phyloP scores from a whole-genome alignment of 2,797 vertebrate species.

The Alauda arvensis region DNA sequence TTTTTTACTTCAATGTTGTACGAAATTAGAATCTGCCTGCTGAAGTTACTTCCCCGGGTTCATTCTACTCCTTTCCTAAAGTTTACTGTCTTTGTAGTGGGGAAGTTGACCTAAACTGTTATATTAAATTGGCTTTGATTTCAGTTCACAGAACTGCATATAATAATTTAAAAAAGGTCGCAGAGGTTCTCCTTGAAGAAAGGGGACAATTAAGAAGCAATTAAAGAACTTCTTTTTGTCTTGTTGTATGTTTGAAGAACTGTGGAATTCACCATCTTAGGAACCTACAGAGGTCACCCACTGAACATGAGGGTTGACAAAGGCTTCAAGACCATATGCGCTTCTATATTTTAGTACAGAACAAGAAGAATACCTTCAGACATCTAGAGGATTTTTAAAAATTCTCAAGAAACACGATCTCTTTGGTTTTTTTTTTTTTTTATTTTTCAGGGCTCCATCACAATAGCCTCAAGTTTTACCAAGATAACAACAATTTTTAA shows the following conservation, averaged over 20 bases:
- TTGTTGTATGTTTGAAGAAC: not conserved
- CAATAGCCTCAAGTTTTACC: not conserved
- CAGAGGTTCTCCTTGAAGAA: not conserved
- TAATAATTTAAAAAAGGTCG: not conserved
- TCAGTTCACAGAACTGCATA: not conserved
- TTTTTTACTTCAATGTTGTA: not conserved
- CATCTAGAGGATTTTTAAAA: not conserved
- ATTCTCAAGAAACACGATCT: not conserved
- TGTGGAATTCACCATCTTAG: not conserved
- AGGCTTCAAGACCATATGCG: accelerated
- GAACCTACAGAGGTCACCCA: not conserved
- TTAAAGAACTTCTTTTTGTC: not conserved
- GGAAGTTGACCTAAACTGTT: not conserved
- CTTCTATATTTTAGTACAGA: not conserved
- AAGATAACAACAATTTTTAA: not conserved
- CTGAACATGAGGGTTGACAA: not conserved
- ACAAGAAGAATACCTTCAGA: not conserved
- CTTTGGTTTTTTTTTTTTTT: not conserved
- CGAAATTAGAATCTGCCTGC: not conserved
- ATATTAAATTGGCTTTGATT: not conserved
- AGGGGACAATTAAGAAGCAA: not conserved
- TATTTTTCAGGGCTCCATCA: not conserved
- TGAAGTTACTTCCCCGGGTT: not conserved
- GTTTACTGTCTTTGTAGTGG: not conserved
- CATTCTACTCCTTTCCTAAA: not conserved